These are phyloP conservation scores for Pangasius sanitwongsei DNA, from an alignment of 2,797 vertebrate genomes.

Conservation along the genomic window DNA sequence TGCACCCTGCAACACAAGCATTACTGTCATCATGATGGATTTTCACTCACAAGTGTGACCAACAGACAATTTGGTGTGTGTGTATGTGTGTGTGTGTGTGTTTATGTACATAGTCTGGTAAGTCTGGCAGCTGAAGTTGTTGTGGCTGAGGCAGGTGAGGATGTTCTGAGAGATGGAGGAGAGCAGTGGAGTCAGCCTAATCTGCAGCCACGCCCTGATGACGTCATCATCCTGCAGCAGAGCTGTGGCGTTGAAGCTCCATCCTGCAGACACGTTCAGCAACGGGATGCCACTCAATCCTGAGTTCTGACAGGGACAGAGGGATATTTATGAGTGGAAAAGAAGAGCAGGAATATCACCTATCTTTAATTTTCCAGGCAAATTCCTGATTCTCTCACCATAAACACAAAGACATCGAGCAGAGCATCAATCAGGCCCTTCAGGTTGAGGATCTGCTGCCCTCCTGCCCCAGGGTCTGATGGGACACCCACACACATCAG, in stretches of 20 bases:
- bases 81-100: constrained; percentile 21
- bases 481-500: constrained; percentile 72
- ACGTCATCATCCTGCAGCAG: constrained; percentile 67
- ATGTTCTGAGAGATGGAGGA: constrained; percentile 70
- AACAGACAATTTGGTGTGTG: background rate
- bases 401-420: constrained; percentile 74
- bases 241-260: constrained; percentile 53
- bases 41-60: background rate
- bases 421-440: constrained; percentile 67
- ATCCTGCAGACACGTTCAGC: constrained; percentile 58
- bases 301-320: constrained; percentile 31
- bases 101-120: constrained; percentile 73
- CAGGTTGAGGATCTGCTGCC: constrained; percentile 66
- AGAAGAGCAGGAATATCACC: background rate
- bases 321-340: background rate
- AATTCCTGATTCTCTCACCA: constrained; percentile 62
- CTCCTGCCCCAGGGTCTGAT: constrained; percentile 48
- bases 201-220: constrained; percentile 73
- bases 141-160: constrained; percentile 75
- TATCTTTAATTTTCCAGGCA: background rate
- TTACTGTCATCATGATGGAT: background rate
- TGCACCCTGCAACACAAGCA: constrained; percentile 64
- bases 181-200: constrained; percentile 73
- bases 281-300: constrained; percentile 58
- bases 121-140: constrained; percentile 76